phyloP scores from a whole-genome alignment of 2,113 vertebrate species.

The Laticauda colubrina region DNA sequence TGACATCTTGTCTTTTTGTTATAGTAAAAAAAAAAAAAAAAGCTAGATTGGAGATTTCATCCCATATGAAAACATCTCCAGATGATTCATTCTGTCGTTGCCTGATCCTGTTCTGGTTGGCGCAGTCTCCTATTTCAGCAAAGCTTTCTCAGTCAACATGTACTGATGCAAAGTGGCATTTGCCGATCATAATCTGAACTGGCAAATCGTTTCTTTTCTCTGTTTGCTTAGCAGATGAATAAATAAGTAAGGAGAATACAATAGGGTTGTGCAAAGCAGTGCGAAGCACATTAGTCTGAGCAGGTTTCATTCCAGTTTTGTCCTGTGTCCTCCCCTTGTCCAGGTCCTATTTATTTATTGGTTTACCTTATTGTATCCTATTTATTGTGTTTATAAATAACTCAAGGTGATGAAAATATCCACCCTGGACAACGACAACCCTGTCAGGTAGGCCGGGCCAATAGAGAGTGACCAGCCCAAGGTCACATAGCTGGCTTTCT shows the following conservation, averaged over 20 bases:
- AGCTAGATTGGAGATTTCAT: background rate
- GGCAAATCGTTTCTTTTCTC: background rate
- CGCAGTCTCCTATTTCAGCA: background rate
- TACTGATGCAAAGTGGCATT: constrained; percentile 28
- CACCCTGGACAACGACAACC: background rate
- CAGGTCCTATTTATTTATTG: background rate
- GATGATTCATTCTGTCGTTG: background rate
- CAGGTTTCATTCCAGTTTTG: background rate
- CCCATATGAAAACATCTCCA: background rate
- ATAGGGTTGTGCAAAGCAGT: background rate
- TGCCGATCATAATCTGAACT: constrained; percentile 33
- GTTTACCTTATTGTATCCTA: background rate
- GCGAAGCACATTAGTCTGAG: background rate
- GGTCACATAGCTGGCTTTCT: background rate
- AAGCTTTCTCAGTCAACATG: constrained; percentile 33
- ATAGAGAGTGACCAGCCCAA: background rate
- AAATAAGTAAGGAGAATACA: background rate
- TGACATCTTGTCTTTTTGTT: background rate
- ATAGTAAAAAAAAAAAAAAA: background rate
- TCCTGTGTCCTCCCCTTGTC: background rate
- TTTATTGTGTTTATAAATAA: background rate
- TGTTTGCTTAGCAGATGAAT: constrained; percentile 27
- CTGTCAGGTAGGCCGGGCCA: background rate
- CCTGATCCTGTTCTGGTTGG: background rate
- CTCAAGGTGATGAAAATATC: background rate